Evolutionary conservation across 2,113 vertebrate species (phyloP).

Genomic region (human): GRCh38 chr4:83779001-83779500

Average conservation of each 20-base stretch:
- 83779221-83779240: constrained; percentile 57
- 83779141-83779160: constrained; percentile 98
- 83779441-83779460: constrained; percentile 99
- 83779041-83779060: constrained; percentile 97
- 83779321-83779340: constrained; percentile 83
- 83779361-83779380: constrained; percentile 92
- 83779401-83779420: constrained; percentile 99
- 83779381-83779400: constrained; percentile 98
- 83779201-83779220: constrained; percentile 73
- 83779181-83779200: constrained; percentile 81
- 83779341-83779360: constrained; percentile 86
- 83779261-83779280: constrained; percentile 56
- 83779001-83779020: constrained; percentile 87
- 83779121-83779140: constrained; percentile 99
- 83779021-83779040: constrained; percentile 90
- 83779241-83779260: constrained; percentile 39
- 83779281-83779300: constrained; percentile 47
- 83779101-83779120: constrained; percentile 96
- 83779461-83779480: constrained; percentile 99
- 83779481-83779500: constrained; percentile 99
- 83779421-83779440: constrained; percentile 99
- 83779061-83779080: constrained; percentile 98
- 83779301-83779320: constrained; percentile 64
- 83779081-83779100: constrained; percentile 96
- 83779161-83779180: constrained; percentile 91